Evolutionary conservation across 2,113 vertebrate species (phyloP), one percentile per base, ranked within the genome.

Genomic region (Pao palembangensis): DNA sequence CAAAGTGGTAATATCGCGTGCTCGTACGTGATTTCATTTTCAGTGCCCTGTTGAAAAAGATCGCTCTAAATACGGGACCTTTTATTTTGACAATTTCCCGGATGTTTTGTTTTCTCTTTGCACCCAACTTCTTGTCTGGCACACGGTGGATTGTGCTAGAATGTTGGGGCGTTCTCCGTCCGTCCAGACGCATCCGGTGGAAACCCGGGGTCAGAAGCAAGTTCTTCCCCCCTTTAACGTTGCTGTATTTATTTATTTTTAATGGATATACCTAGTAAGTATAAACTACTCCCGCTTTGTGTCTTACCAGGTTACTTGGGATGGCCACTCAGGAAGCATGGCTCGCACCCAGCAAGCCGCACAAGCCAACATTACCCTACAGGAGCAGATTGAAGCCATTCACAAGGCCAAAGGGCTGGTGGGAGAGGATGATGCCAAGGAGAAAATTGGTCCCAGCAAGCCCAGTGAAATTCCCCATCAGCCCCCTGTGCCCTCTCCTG

Each of bases 331-430:
- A 0, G 97, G 96, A 77, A 99, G 97, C 86, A 99, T 99, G 97
- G 97, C 97, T 43, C 94, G 97, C 31, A 99, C 97, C 7, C 97
- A 99, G 62, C 97, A 99, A 79, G 97, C 97, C 10, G 97, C 97
- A 21, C 97, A 99, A 82, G 97, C 97, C 74, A 99, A 98, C 81
- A 99, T 99, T 69, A 98, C 95, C n/a, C 91, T 99, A 46, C 97
- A 99, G 86, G 97, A 99, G 83, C 97, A 99, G 85, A 99, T 99
- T 1, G 97, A 99, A 86, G 97, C 97, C 47, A 99, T 99, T 82
- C 97, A 99, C 85, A 99, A 99, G 80, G 97, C 97, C 74, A 99
- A 99, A 85, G 97, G 97, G 3, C 88, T 99, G 70, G 97, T 99
- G 75, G 95, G 95, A 55, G 96, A 99, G 69, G 97, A 99, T 12